A percentile compares a stretch with the other conserved stretches of the same genome.
Evolutionary conservation across 2,888 invertebrate species (phyloP).

Genomic region (Eretmocerus hayati): DNA sequence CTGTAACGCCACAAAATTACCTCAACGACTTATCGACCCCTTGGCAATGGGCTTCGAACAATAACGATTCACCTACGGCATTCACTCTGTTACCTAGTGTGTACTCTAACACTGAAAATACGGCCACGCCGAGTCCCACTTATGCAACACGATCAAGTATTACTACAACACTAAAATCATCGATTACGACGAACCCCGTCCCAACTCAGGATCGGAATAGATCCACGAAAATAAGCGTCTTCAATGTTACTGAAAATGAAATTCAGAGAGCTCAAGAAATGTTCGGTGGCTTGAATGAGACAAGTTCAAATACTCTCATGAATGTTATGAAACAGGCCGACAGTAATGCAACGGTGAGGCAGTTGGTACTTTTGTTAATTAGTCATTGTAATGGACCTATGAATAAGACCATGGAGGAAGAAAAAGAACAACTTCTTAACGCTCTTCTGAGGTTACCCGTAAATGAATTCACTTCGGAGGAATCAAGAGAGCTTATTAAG

Average conservation of each 20-base stretch:
- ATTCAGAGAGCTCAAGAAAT: conserved; percentile 68
- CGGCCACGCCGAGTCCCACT: conserved; percentile 34
- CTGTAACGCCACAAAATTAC: conserved; percentile 34
- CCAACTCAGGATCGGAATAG: conserved; percentile 13
- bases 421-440: conserved; percentile 61
- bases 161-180: conserved; percentile 37
- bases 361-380: conserved; percentile 67
- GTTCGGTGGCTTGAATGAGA: conserved; percentile 67
- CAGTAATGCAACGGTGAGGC: conserved; percentile 65
- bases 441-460: conserved; percentile 62
- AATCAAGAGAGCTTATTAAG: conserved; percentile 43
- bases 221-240: conserved; percentile 41
- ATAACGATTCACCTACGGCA: conserved; percentile 39
- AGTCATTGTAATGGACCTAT: conserved; percentile 69
- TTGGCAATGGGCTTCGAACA: conserved; percentile 34
- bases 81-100: conserved; percentile 38
- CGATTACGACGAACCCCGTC: conserved; percentile 29
- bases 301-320: conserved; percentile 67
- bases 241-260: conserved; percentile 60
- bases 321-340: conserved; percentile 77
- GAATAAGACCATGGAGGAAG: conserved; percentile 64
- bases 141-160: conserved; percentile 38
- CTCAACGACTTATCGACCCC: conserved; percentile 35
- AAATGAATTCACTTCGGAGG: conserved; percentile 41
- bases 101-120: conserved; percentile 29